Evolutionary conservation across 2,797 vertebrate genomes (phyloP), one percentile per base, ranked within the genome.

Genomic region (Cuculus canorus): DNA sequence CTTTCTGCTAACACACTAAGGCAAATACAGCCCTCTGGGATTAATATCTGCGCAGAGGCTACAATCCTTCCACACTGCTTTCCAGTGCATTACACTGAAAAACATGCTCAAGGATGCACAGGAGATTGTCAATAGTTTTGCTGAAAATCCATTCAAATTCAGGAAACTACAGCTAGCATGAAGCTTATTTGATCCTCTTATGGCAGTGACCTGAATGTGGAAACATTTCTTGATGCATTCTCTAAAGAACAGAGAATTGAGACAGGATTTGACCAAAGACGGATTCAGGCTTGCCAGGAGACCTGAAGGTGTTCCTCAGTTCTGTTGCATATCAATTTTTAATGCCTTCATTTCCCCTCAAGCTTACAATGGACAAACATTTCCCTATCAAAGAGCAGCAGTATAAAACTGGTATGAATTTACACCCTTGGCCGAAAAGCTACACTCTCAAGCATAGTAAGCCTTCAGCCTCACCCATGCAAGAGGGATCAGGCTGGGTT

Each of bases 161-260:
- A 91, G 80, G 60, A 93, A 93, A 93, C 91, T 70, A 90, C 77
- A 92, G 85, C 82, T 88, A 91, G 60, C 39, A 1, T 57, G 87
- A 91, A 88, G 90, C 56, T 52, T 79, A 23, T 48, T 90, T 94
- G 89, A 96, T 94, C 95, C 93, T 92, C 93, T 92, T 95, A 96
- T 69, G 32, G 77, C 95, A 66, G 70, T 90, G 91, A 88, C 89
- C 93, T 80, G 84, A 95, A 72, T 93, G 86, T 59, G 37, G 53
- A 71, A 95, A 89, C 53, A 68, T 69, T 87, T 89, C 39, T 75
- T 41, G 65, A 75, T 64, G 48, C 35, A 56, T 94, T 85, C 75
- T 73, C 60, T 78, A 52, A 90, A 95, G 85, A 33, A 59, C 18
- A n/a, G 43, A 80, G 68, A 57, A 87, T 39, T 10, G 27, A 87